A percentile compares a stretch with the other conserved stretches of the same genome.
Conservation (phyloP, 1,140 invertebrate species). For the Rhynchophorus ferrugineus region DNA sequence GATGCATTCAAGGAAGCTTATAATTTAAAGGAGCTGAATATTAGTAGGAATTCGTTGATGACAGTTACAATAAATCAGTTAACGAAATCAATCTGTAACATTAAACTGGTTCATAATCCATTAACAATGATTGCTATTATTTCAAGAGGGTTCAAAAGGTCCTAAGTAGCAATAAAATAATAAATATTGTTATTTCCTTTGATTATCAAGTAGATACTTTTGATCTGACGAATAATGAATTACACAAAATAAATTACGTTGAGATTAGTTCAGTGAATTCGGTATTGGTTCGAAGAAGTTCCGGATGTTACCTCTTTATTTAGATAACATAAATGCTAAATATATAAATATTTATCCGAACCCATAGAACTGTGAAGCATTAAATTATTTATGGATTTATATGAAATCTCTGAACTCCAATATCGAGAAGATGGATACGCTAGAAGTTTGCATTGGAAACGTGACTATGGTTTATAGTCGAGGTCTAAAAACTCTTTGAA, state of each 20-base stretch:
- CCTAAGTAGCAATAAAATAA: conserved; percentile 1
- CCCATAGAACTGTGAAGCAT: conserved; percentile 2
- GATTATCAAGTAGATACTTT: neutral
- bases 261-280: neutral
- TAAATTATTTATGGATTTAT: neutral
- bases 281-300: neutral
- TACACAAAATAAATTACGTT: neutral
- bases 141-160: neutral
- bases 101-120: conserved; percentile 2
- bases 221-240: neutral
- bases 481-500: too few relatives aligned
- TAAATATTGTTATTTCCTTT: neutral
- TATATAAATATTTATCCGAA: conserved; percentile 7
- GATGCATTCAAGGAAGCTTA: neutral
- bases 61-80: neutral
- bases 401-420: neutral
- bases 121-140: neutral
- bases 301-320: neutral
- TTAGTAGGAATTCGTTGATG: conserved; percentile 3
- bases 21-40: neutral
- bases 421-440: neutral
- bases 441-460: neutral
- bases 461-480: too few relatives aligned
- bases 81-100: neutral
- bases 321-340: neutral